Evolutionary conservation across 2,888 invertebrate species (phyloP).

Genomic region (Cryptosula pallasiana): DNA sequence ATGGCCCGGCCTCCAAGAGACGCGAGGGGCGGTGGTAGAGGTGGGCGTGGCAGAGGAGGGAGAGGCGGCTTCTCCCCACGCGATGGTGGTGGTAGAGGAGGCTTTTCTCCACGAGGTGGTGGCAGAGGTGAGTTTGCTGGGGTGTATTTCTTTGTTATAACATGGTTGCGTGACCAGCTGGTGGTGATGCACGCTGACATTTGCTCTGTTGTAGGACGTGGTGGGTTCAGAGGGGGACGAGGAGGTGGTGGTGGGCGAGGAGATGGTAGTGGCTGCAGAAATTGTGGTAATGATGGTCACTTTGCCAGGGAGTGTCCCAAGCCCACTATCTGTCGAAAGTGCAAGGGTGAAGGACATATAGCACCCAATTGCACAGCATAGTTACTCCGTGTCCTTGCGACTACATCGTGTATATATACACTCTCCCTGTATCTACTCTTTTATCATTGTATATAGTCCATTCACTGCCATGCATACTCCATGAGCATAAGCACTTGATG

Average conservation of each 20-base stretch:
- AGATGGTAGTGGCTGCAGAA: not conserved
- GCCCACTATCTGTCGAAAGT: not conserved
- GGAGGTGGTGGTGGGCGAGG: constrained; percentile 4
- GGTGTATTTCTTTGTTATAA: too few species aligned
- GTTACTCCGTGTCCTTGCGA: not conserved
- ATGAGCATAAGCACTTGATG: too few species aligned
- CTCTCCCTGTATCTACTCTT: not conserved
- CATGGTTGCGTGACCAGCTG: too few species aligned
- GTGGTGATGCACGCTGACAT: too few species aligned
- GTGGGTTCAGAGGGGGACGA: not conserved
- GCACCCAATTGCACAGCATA: constrained; percentile 6
- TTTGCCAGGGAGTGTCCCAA: constrained; percentile 5
- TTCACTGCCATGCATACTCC: not conserved
- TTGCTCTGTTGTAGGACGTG: not conserved
- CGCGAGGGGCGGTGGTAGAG: not conserved
- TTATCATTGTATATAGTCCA: not conserved
- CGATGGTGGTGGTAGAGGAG: constrained; percentile 10
- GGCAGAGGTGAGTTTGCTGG: not conserved
- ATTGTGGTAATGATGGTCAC: not conserved
- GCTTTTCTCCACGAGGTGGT: too few species aligned
- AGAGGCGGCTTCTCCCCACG: not conserved
- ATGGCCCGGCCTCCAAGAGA: not conserved
- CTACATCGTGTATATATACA: constrained; percentile 20
- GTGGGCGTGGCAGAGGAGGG: not conserved
- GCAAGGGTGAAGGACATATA: constrained; percentile 5